Evolutionary conservation across 2,797 vertebrate genomes (phyloP).

Genomic region (Eidolon dupreanum): DNA sequence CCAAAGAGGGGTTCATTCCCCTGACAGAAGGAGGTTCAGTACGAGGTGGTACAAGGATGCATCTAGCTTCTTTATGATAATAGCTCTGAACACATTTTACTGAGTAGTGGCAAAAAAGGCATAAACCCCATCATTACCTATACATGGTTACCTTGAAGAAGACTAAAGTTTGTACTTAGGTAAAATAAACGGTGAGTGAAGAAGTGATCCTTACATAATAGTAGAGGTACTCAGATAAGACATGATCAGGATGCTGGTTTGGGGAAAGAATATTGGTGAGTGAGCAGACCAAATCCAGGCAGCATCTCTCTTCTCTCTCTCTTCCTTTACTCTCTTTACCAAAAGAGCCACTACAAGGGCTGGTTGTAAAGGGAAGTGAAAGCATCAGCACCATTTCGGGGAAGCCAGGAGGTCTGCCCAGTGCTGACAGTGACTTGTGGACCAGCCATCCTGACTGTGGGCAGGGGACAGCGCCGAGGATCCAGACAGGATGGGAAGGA

Average conservation of each 20-base stretch:
- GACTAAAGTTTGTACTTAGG: background rate
- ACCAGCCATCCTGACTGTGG: accelerated
- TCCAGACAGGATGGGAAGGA: no score
- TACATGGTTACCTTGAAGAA: background rate
- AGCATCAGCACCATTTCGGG: background rate
- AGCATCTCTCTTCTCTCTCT: background rate
- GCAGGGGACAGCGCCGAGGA: background rate
- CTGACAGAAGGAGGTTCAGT: background rate
- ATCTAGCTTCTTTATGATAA: background rate
- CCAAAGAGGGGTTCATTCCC: no score
- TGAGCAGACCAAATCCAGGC: background rate
- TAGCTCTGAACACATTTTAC: background rate
- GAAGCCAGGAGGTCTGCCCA: background rate
- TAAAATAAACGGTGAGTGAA: background rate
- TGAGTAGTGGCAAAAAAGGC: background rate
- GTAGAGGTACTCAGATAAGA: background rate
- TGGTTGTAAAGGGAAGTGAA: background rate
- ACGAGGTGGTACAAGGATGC: background rate
- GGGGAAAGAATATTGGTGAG: background rate
- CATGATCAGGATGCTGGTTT: background rate
- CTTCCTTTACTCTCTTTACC: background rate
- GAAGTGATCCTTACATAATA: background rate
- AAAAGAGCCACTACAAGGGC: background rate
- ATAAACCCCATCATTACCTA: background rate
- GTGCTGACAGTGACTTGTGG: background rate